phyloP scores from a whole-genome alignment of 2,888 invertebrate species.

The Volucella bombylans region DNA sequence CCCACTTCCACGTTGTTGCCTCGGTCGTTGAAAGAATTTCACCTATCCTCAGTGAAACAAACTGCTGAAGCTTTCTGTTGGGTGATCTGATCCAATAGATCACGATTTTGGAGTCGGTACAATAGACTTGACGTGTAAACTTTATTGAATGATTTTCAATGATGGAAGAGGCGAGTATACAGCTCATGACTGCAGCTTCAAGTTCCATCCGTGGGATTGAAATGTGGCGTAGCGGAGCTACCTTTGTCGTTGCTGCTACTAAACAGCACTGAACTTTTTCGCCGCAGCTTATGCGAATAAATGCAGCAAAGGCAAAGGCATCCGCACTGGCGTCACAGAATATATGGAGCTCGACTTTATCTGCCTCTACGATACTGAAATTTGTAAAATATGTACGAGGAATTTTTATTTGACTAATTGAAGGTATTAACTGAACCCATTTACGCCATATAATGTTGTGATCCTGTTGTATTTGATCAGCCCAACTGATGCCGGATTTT shows the following conservation, averaged over 20 bases:
- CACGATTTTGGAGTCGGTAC: conserved; percentile 74
- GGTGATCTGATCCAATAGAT: conserved; percentile 74
- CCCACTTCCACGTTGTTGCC: conserved; percentile 68
- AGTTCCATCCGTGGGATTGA: conserved; percentile 65
- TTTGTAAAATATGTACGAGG: not conserved
- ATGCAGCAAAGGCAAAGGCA: too few relatives aligned
- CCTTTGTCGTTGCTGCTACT: too few relatives aligned
- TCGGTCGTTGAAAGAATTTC: conserved; percentile 63
- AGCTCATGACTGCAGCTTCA: conserved; percentile 62
- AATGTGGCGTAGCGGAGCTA: too few relatives aligned
- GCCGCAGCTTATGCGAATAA: too few relatives aligned
- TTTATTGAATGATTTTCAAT: conserved; percentile 17
- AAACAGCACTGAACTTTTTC: too few relatives aligned
- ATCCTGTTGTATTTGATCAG: not conserved
- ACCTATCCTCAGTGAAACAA: conserved; percentile 70
- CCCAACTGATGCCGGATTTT: not conserved
- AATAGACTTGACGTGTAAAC: conserved; percentile 55
- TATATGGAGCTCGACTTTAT: not conserved
- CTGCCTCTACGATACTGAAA: not conserved
- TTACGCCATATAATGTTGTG: not conserved
- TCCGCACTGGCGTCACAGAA: too few relatives aligned
- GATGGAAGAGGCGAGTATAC: conserved; percentile 25
- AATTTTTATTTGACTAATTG: not conserved
- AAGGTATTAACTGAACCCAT: not conserved
- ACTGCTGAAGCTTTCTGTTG: conserved; percentile 70